Base-by-base conservation (phyloP, 2,888 invertebrate species). In the Oscheius sp. region DNA sequence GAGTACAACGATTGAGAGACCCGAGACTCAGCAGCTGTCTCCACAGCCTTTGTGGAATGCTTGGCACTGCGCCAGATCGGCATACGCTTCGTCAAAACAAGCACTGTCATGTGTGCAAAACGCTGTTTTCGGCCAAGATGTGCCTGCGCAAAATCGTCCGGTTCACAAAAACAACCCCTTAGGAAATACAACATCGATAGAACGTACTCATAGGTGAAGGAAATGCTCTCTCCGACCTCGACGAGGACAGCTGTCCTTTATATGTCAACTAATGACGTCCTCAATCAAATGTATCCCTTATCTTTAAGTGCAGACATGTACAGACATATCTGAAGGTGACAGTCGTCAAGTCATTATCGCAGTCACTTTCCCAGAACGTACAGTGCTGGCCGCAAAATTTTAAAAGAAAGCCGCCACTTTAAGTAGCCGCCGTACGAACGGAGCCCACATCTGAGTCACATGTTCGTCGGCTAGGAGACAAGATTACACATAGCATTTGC, bases 71-170 rank as follows among this genome's bases (percentile, higher is more conserved):
- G 62, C 62, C 62, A 59, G 59, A 59, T 44, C 44, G 59, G 41
- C 44, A 14, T 44, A 17, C 24, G 41, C 14, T 44, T 30, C 41
- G 59, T 59, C 59, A 59, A 59, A 59, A 59, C 59, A 59, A 59
- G 59, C 59, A 59, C 59, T 59, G 59, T 59, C 44, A 59, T 59
- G 59, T 59, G 59, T 59, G 59, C 59, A 59, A 59, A 44, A 17
- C 59, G 59, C 41, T 59, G 59, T 59, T 59, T 59, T 59, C 59
- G 41, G 41, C 41, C 59, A 59, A 59, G 59, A 59, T 44, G 38
- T 41, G 41, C n/a, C 17, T 17, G 24, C 30, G 59, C 41, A 41
- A 26, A 20, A 22, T 17, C 9, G 4, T 12, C 47, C 20, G 20
- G 24, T 20, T 5, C 33, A 32, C 33, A 33, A 33, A 54, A 54